Base-by-base conservation (phyloP, 2,888 invertebrate species). In the Sarcophaga caerulescens region DNA sequence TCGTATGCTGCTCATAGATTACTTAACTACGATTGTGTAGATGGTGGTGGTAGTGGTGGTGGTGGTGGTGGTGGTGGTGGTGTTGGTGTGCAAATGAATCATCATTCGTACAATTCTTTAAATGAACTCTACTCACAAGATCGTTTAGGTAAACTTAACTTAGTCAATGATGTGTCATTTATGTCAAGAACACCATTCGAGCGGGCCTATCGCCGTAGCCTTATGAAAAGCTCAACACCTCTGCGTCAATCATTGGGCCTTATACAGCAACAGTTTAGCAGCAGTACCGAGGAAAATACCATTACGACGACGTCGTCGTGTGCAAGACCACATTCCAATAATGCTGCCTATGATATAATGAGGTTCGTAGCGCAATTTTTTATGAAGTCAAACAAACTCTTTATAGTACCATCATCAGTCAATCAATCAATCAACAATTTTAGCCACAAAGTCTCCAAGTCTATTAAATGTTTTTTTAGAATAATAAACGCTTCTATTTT, bases 111-210 rank as follows among this genome's bases (percentile, higher is more conserved):
- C 45, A 88, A 89, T 52, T 90, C 91, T 2, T 85, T 90, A 44
- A 90, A 88, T 47, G 90, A 90, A 65, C 86, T 90, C 6, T 89
- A 89, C 45, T 89, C 90, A 10, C 89, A 90, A 17, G 89, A 90
- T 85, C 89, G 89, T 66, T 76, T 90, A 21, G 89, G 89, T 63
- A 89, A 89, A 74, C 78, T 90, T 59, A 70, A 88, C 47, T 78
- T 88, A 44, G 57, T 77, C 19, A 89, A 89, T 44, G 89, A 89
- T 45, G 86, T 89, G 10, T 90, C 91, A 11, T 90, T 93, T 47
- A 92, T 93, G 92, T 92, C 92, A n/a, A 89, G 92, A 12, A 92
- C 92, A 47, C 92, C 92, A n/a, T 93, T 93, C 75, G 93, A 93
- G 84, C 90, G 93, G 44, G 93, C 92, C 75, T 93, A 92, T 87